Conservation (phyloP, 2,797 vertebrate species). For the Buphagus erythrorhynchus region DNA sequence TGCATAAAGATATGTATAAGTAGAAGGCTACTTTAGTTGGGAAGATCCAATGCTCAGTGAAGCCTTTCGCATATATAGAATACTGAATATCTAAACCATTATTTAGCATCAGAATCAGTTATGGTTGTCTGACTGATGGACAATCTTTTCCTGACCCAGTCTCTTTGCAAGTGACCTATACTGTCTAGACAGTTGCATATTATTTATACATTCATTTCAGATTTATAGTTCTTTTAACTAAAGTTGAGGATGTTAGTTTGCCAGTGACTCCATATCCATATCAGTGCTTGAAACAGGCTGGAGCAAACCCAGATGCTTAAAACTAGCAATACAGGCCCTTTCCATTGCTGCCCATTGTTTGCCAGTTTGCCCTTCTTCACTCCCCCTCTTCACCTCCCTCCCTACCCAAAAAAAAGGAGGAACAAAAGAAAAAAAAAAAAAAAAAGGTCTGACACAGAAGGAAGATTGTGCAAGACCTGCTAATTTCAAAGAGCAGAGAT, state of each 20-base stretch:
- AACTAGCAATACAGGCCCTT: not conserved
- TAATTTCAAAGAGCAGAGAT: conserved; percentile 70
- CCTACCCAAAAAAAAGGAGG: not conserved
- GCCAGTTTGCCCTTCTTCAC: not conserved
- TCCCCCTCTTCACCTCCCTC: not conserved
- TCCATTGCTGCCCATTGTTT: not conserved
- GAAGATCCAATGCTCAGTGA: conserved; percentile 91
- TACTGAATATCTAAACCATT: conserved; percentile 95
- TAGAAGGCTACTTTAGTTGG: conserved; percentile 86
- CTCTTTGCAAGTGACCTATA: conserved; percentile 95
- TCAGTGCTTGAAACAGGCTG: conserved; percentile 9
- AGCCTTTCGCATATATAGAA: conserved; percentile 98
- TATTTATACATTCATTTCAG: conserved; percentile 89
- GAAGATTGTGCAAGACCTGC: conserved; percentile 23
- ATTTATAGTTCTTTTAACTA: conserved; percentile 71
- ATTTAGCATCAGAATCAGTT: conserved; percentile 99
- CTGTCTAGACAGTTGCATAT: conserved; percentile 96
- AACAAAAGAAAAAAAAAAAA: too few species aligned
- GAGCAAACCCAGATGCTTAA: not conserved
- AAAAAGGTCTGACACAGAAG: not conserved
- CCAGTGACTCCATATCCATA: conserved; percentile 36
- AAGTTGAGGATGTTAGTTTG: conserved; percentile 72
- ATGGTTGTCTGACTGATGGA: conserved; percentile 99
- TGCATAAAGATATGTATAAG: conserved; percentile 87
- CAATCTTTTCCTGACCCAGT: conserved; percentile 95